These are phyloP conservation scores for Drosophila multiciliata DNA, from an alignment of 2,888 invertebrate species.

Conservation along the genomic window DNA sequence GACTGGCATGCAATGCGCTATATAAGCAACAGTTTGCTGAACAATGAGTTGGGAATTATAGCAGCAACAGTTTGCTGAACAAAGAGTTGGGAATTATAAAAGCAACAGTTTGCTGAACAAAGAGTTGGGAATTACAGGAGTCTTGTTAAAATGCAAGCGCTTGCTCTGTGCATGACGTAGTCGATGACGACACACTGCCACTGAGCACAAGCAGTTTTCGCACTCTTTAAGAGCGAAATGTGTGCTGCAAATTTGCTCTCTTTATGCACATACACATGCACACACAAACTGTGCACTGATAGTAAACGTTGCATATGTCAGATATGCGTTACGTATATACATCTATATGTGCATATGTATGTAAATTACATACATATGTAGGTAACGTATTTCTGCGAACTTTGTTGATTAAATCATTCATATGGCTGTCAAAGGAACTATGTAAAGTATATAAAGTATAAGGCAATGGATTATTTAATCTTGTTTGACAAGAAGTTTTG, in stretches of 20 bases:
- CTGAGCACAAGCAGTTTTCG: background rate
- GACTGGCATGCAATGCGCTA: accelerated
- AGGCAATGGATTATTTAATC: background rate
- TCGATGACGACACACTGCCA: background rate
- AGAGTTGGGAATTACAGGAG: conserved; percentile 3
- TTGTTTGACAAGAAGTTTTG: background rate
- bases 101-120: background rate
- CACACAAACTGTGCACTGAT: background rate
- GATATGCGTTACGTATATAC: background rate
- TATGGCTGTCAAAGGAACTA: background rate
- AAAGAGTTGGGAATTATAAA: conserved; percentile 3
- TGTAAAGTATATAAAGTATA: background rate
- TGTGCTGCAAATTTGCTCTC: background rate
- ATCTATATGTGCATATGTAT: background rate
- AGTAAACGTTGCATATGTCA: background rate
- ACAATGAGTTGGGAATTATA: conserved; percentile 8
- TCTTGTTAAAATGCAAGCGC: background rate
- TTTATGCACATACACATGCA: background rate
- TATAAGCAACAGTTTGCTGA: background rate
- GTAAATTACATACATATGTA: background rate
- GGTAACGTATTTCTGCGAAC: background rate
- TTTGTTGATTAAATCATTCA: background rate
- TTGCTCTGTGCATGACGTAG: conserved; percentile 1
- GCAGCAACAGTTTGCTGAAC: background rate
- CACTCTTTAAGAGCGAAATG: background rate